These are phyloP conservation scores for Danionella dracula DNA, from an alignment of 2,797 vertebrate species.

Conservation along the genomic window DNA sequence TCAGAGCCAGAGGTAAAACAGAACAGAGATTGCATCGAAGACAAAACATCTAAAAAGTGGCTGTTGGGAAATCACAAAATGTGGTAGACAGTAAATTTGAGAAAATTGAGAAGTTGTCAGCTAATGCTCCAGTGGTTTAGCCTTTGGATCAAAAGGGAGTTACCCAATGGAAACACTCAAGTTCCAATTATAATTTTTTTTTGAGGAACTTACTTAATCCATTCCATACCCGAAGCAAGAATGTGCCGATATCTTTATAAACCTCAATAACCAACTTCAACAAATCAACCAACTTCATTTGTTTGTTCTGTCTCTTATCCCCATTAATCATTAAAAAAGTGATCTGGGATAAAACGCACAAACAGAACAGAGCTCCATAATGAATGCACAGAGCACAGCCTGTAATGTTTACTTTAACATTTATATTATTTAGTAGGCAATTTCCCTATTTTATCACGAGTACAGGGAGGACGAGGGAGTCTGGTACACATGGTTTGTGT, in stretches of 20 bases:
- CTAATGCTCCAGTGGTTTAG: conserved; percentile 8
- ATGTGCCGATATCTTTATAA: neutral
- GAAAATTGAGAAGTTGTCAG: conserved; percentile 15
- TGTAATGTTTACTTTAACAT: conserved; percentile 18
- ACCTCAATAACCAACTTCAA: neutral
- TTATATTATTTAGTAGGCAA: conserved; percentile 6
- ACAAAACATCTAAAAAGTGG: conserved; percentile 1
- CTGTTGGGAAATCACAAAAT: neutral
- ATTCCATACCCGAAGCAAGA: neutral
- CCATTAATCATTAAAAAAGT: neutral
- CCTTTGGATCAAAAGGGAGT: conserved; percentile 13
- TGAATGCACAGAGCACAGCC: conserved; percentile 5
- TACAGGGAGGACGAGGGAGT: conserved; percentile 24
- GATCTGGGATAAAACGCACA: neutral
- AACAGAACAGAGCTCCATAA: neutral
- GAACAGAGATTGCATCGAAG: neutral
- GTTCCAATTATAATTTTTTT: conserved; percentile 1
- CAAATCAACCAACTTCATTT: too few species aligned
- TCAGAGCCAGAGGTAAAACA: neutral
- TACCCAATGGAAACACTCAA: conserved; percentile 8
- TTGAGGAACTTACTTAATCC: neutral
- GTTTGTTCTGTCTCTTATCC: neutral
- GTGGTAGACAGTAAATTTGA: conserved; percentile 2
- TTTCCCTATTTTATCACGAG: conserved; percentile 7
- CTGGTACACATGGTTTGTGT: conserved; percentile 31